These are phyloP conservation scores for Xenopus borealis DNA, from an alignment of 2,113 vertebrate species.

Conservation along the genomic window DNA sequence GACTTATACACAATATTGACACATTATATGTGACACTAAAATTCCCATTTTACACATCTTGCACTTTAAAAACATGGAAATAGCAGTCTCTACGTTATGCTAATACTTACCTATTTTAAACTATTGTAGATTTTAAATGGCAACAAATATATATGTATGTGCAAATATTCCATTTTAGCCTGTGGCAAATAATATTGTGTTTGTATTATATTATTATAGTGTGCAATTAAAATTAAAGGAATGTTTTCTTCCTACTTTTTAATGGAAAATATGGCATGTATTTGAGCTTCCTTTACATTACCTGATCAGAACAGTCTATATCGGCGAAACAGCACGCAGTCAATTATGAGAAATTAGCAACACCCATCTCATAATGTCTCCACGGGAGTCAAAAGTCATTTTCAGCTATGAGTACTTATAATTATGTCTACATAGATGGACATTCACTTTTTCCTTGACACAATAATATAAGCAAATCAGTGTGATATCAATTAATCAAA, in stretches of 20 bases:
- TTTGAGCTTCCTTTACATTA: slow-evolving; percentile 38
- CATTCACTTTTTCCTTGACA: slow-evolving; percentile 42
- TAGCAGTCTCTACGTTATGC: too few relatives aligned
- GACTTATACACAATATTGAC: too few relatives aligned
- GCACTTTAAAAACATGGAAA: too few relatives aligned
- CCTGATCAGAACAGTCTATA: slow-evolving; percentile 39
- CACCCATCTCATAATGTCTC: slow-evolving; percentile 40
- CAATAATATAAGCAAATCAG: slow-evolving; percentile 47
- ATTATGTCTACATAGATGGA: slow-evolving; percentile 45
- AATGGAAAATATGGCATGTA: slow-evolving; percentile 42
- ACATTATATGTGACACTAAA: too few relatives aligned
- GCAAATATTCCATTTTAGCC: slow-evolving; percentile 1
- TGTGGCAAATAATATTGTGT: slow-evolving; percentile 18
- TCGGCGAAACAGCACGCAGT: slow-evolving; percentile 41
- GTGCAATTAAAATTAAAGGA: slow-evolving; percentile 26
- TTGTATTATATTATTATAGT: slow-evolving; percentile 29
- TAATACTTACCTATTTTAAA: too few relatives aligned
- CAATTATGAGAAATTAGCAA: slow-evolving; percentile 44
- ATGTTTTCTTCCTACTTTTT: slow-evolving; percentile 21
- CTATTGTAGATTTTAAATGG: too few relatives aligned
- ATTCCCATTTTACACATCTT: too few relatives aligned
- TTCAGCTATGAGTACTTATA: slow-evolving; percentile 41
- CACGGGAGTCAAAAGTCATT: slow-evolving; percentile 40
- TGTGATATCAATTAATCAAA: slow-evolving; percentile 46
- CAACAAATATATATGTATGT: too few relatives aligned